These are phyloP conservation scores for Myrmophylax atrothorax DNA, from an alignment of 2,113 vertebrate species.

Conservation along the genomic window DNA sequence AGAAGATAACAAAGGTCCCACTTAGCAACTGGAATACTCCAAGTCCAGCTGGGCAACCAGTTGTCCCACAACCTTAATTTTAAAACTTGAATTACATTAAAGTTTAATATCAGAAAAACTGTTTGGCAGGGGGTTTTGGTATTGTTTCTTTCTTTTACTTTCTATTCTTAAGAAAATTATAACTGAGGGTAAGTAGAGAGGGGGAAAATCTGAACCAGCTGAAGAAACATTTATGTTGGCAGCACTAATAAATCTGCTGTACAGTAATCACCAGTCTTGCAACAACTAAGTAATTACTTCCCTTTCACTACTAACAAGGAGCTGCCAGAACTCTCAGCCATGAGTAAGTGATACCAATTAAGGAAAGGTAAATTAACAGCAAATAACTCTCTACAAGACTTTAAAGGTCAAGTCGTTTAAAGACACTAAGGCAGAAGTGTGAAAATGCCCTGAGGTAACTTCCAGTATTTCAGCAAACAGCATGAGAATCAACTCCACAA, in stretches of 20 bases:
- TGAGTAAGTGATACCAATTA: neutral
- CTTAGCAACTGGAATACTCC: neutral
- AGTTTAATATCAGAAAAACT: neutral
- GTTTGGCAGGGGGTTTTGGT: fast-evolving
- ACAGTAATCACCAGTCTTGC: neutral
- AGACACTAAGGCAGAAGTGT: neutral
- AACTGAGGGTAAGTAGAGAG: neutral
- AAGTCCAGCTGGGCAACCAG: neutral
- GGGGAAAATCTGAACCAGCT: neutral
- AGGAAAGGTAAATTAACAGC: neutral
- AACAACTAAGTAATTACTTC: neutral
- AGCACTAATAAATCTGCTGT: neutral
- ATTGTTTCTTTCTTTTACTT: neutral
- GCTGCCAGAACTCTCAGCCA: neutral
- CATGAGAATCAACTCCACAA: neutral
- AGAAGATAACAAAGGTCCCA: neutral
- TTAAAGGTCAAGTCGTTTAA: neutral
- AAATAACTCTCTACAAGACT: neutral
- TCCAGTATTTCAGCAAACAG: neutral
- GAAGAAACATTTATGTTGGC: neutral
- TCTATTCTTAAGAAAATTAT: neutral
- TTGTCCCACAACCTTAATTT: neutral
- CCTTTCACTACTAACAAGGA: neutral
- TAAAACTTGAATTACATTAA: neutral
- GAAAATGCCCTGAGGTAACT: neutral